These are phyloP conservation scores for Ailurus styani DNA, from an alignment of 2,113 vertebrate species.

Conservation along the genomic window DNA sequence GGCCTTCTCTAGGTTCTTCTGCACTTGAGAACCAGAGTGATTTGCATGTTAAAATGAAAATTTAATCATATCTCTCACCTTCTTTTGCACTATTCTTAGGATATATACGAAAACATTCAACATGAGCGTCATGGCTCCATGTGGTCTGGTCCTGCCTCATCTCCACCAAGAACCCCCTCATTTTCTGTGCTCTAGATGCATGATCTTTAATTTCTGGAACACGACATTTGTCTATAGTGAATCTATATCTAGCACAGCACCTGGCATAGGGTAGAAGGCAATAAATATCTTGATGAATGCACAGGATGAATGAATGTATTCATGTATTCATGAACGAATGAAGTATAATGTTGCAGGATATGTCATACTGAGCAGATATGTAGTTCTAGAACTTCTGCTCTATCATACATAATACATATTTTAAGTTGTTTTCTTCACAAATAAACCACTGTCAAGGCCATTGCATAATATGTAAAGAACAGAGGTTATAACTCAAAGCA, in stretches of 20 bases:
- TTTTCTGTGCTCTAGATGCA: neutral
- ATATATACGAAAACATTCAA: neutral
- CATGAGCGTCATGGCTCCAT: neutral
- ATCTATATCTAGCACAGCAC: neutral
- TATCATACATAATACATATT: neutral
- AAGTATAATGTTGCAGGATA: neutral
- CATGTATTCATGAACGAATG: neutral
- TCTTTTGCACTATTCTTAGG: neutral
- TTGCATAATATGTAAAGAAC: neutral
- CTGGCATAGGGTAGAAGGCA: neutral
- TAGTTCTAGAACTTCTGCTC: neutral
- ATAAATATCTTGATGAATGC: neutral
- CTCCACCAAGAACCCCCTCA: neutral
- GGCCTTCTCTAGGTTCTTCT: neutral
- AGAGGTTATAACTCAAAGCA: neutral
- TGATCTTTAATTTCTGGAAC: neutral
- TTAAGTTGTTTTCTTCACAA: neutral
- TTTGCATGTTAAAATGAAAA: neutral
- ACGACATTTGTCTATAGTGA: neutral
- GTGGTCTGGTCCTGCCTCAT: neutral
- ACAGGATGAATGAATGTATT: neutral
- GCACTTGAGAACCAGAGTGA: neutral
- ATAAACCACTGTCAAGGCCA: neutral
- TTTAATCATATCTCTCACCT: neutral
- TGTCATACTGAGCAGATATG: neutral